Evolutionary conservation across 2,797 vertebrate genomes (phyloP).

Genomic region (Peromyscus eremicus): DNA sequence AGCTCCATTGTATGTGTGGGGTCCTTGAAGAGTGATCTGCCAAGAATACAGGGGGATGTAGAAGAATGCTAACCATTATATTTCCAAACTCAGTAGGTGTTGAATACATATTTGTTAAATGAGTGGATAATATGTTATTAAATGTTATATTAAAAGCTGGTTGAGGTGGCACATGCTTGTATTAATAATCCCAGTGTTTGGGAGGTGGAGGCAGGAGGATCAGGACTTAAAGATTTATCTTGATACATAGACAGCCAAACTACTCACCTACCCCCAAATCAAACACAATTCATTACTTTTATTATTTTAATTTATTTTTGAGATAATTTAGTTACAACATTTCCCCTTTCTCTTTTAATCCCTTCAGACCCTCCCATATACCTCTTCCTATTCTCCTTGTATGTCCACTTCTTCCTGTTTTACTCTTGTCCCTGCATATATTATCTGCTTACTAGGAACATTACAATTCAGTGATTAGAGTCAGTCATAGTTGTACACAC

Average conservation of each 20-base stretch:
- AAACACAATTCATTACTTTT: background rate
- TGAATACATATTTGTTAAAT: constrained; percentile 61
- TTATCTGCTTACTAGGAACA: constrained; percentile 59
- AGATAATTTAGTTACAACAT: background rate
- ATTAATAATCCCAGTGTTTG: background rate
- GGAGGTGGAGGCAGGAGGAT: background rate
- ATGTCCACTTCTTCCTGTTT: constrained; percentile 25
- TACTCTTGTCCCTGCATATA: background rate
- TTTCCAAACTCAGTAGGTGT: constrained; percentile 55
- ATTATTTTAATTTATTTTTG: background rate
- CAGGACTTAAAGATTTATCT: background rate
- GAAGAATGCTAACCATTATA: constrained; percentile 54
- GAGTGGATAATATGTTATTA: constrained; percentile 60
- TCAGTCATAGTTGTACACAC: background rate
- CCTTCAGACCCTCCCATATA: background rate
- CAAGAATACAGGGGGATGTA: background rate
- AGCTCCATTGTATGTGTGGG: constrained; percentile 48
- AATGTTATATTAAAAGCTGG: constrained; percentile 29
- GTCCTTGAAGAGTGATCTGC: constrained; percentile 22
- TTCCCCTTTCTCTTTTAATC: background rate
- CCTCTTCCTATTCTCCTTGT: background rate
- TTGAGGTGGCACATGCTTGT: background rate
- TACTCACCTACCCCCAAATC: background rate
- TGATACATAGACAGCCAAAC: background rate
- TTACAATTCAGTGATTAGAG: constrained; percentile 39